Evolutionary conservation across 2,797 vertebrate genomes (phyloP), one percentile per base, ranked within the genome.

Genomic region (Myiotriccus ornatus): DNA sequence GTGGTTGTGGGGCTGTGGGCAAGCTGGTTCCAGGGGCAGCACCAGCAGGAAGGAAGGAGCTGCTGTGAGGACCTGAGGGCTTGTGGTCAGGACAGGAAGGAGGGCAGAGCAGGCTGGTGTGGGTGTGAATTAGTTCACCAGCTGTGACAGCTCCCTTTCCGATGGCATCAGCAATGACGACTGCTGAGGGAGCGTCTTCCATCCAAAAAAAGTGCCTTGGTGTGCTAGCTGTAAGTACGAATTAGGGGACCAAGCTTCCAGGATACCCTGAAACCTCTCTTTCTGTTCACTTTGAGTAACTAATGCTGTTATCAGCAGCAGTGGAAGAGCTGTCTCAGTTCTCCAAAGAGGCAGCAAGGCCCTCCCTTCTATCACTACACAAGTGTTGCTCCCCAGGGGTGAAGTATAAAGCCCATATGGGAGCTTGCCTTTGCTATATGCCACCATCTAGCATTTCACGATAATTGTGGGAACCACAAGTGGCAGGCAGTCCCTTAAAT

Each of bases 1-100:
- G 19, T 59, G 46, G 27, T 4, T 6, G 1, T 0, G 10, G 16
- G 44, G 30, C 46, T 0, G 0, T 22, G 77, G 34, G 37, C 0
- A 1, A n/a, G 59, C 41, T 0, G 1, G 16, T 39, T 39, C 41
- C 0, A 16, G 13, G 50, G 49, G 3, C 50, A 64, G 50, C 0
- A 0, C 13, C 28, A 21, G 32, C 41, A 24, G 63, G 41, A 74
- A 21, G 37, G 65, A 52, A 32, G 46, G 32, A 87, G 57, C 27
- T 0, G 0, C 71, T 44, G 55, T 0, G 12, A 34, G 43, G 39
- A 24, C 5, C 5, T 1, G 5, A 22, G 18, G 16, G 7, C 1
- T 2, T 12, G 59, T 2, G 4, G 35, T 1, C 3, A 27, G 59
- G 68, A 14, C 63, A 46, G 63, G 49, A 53, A 12, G 30, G 34